Percentiles rank a stretch among this genome's conserved stretches.
Evolutionary conservation across 2,113 vertebrate genomes (phyloP).

Genomic region (Sylvilagus bachmani): DNA sequence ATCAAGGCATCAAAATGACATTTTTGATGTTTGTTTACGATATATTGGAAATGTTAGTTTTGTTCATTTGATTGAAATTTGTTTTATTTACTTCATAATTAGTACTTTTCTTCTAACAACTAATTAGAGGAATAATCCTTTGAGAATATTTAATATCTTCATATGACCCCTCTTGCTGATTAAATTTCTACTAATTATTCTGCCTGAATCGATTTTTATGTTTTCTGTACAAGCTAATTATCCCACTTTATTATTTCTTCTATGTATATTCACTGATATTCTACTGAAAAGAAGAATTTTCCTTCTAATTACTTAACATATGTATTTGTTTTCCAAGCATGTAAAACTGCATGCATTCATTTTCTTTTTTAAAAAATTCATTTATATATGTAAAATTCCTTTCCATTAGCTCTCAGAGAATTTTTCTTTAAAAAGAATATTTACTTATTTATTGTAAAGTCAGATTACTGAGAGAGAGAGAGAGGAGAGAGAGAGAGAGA

Average conservation of each 20-base stretch:
- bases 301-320: neutral
- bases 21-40: neutral
- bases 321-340: neutral
- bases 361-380: neutral
- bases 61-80: neutral
- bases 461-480: too few relatives aligned
- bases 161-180: neutral
- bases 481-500: too few relatives aligned
- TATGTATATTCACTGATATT: neutral
- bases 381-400: too few relatives aligned
- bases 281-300: neutral
- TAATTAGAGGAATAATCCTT: neutral
- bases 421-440: too few relatives aligned
- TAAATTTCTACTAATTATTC: neutral
- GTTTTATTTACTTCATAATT: neutral
- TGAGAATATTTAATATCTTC: neutral
- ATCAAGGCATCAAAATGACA: neutral
- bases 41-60: neutral
- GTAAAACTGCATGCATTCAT: neutral
- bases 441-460: too few relatives aligned
- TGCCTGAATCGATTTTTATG: neutral
- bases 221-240: neutral
- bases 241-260: neutral
- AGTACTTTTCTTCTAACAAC: neutral
- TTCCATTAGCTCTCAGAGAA: too few relatives aligned